Percentiles rank a stretch among this genome's conserved stretches.
Conservation (phyloP, 2,888 invertebrate genomes). For the Neocrepidodera transversa region DNA sequence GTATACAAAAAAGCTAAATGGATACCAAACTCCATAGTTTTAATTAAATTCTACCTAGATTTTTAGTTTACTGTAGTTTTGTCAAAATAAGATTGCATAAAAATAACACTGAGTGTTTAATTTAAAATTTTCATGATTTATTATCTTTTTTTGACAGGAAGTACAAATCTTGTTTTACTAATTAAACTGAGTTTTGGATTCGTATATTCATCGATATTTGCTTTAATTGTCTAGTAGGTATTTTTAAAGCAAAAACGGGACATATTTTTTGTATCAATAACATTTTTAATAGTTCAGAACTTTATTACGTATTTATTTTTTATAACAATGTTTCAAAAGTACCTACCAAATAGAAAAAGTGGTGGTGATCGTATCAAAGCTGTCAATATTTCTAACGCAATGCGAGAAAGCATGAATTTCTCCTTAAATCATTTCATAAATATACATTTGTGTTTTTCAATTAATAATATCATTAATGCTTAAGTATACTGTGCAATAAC, state of each 20-base stretch:
- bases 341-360: constrained; percentile 13
- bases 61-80: no score
- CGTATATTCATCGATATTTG: constrained; percentile 1
- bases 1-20: constrained; percentile 9
- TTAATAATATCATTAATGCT: no score
- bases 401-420: not conserved
- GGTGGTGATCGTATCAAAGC: constrained; percentile 14
- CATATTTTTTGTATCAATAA: not conserved
- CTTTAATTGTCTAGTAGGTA: constrained; percentile 19
- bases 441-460: no score
- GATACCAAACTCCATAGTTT: constrained; percentile 15
- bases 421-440: not conserved
- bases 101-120: no score
- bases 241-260: constrained; percentile 4
- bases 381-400: not conserved
- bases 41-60: no score
- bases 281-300: not conserved
- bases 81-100: no score
- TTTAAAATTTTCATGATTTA: no score
- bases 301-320: no score
- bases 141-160: no score
- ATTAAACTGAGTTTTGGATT: constrained; percentile 14
- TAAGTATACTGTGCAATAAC: not conserved
- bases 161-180: no score
- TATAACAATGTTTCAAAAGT: constrained; percentile 8